phyloP scores from a whole-genome alignment of 2,888 invertebrate genomes.

The Phytoseiulus persimilis region DNA sequence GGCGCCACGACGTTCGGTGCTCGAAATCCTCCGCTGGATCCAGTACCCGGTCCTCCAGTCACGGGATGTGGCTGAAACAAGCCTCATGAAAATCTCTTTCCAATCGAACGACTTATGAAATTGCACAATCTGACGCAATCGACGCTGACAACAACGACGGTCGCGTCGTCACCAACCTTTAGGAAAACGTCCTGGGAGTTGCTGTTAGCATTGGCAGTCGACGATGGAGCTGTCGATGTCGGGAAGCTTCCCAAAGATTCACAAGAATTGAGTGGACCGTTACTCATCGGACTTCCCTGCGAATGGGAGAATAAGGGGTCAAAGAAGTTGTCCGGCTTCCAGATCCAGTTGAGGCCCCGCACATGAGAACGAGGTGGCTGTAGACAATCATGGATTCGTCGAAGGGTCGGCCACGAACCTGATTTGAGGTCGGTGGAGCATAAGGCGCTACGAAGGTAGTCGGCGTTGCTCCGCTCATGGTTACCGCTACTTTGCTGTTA shows the following conservation, averaged over 20 bases:
- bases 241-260: neutral
- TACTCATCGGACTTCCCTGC: neutral
- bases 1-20: constrained; percentile 58
- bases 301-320: neutral
- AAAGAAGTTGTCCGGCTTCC: too few species aligned
- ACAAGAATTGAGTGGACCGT: neutral
- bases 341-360: too few species aligned
- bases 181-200: constrained; percentile 32
- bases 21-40: constrained; percentile 47
- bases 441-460: constrained; percentile 25
- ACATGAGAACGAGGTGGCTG: too few species aligned
- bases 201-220: neutral
- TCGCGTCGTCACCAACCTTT: constrained; percentile 6
- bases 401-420: neutral
- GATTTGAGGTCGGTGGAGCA: neutral
- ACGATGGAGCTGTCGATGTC: neutral
- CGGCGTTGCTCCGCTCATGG: constrained; percentile 21
- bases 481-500: constrained; percentile 41
- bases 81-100: neutral
- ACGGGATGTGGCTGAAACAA: constrained; percentile 28
- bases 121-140: neutral
- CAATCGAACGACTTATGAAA: neutral
- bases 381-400: neutral
- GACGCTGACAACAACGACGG: neutral
- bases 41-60: constrained; percentile 35